Evolutionary conservation across 2,113 vertebrate species (phyloP), one percentile per base, ranked within the genome.

Genomic region (Centropus unirufus): DNA sequence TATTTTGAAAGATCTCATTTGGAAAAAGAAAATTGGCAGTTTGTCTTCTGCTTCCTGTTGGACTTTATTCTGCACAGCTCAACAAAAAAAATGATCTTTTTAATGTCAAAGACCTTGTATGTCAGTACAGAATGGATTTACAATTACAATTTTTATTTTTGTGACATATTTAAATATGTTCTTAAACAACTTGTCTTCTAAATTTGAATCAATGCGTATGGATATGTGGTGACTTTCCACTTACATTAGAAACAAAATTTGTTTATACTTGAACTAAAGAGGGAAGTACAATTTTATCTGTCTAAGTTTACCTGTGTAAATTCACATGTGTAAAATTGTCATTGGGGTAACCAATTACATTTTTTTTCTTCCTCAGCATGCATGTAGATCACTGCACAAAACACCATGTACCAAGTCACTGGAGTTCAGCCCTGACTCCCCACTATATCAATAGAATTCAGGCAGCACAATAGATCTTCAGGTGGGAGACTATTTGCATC

Each of bases 141-240:
- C 5, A 59, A n/a, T n/a, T n/a, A n/a, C n/a, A n/a, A n/a, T 64
- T 46, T 73, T 46, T 0, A 0, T 55, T 34, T 63, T 39, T 89
- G 13, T 66, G 46, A 61, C 74, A 7, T 30, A 5, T 36, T 90
- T 72, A 79, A 62, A 68, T 51, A 68, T 3, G n/a, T 57, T 57
- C 77, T 84, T 84, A 62, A 69, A 46, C 2, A 61, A 54, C 2
- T 70, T 36, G 2, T 74, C 7, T 21, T 54, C 12, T 34, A 64
- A 87, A 94, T 76, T 79, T 67, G n/a, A 59, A 36, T 72, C 11
- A 34, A 30, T 18, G 1, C 0, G 79, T 76, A 17, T 46, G 44
- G 44, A 46, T 16, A 17, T 46, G 44, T 46, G 18, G 44, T 46
- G 13, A 46, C 44, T 16, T 46, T 46, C 6, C 44, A 66, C 15